Evolutionary conservation across 2,888 invertebrate genomes (phyloP), one percentile per base, ranked within the genome.

Genomic region (Callimorpha dominula): DNA sequence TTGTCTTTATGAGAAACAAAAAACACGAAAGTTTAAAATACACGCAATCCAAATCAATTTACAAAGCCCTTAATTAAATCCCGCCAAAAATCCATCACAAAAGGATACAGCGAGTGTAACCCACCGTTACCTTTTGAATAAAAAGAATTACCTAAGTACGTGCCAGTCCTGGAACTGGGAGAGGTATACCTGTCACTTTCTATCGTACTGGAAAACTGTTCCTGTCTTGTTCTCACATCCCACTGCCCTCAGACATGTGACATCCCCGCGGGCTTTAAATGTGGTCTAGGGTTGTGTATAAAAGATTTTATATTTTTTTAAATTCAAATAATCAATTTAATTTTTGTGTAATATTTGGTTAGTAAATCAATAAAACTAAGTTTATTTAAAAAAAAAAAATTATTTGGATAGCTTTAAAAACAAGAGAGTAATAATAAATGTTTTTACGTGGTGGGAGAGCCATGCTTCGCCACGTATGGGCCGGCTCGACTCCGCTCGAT

Each of bases 191-290:
- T 63, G 79, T 90, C 92, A 83, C 91, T 74, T 69, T 94, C 87
- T 74, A 6, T 70, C 88, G 62, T 86, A 86, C 54, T 68, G 73
- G n/a, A 54, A 14, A 31, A 69, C 57, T 87, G 69, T 77, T 73
- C 80, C 73, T 68, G 78, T 93, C 91, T 83, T 90, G 80, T 89
- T 94, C 91, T 89, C 91, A 93, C 93, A 92, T 92, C 93, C 94
- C 93, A 89, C 92, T 93, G 93, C 90, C 90, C 92, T 91, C 91
- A 91, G 89, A 92, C 91, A 92, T 93, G 93, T 93, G 93, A 94
- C 94, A 94, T 94, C 95, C 94, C 95, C 89, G 92, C 86, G 92
- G 93, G 93, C 88, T 92, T 88, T 92, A 91, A 91, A 90, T 89
- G 89, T 79, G 86, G 86, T 87, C 81, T 85, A 92, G 92, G 92